Base-by-base conservation (phyloP, 2,888 invertebrate species). In the Eupithecia subumbrata region DNA sequence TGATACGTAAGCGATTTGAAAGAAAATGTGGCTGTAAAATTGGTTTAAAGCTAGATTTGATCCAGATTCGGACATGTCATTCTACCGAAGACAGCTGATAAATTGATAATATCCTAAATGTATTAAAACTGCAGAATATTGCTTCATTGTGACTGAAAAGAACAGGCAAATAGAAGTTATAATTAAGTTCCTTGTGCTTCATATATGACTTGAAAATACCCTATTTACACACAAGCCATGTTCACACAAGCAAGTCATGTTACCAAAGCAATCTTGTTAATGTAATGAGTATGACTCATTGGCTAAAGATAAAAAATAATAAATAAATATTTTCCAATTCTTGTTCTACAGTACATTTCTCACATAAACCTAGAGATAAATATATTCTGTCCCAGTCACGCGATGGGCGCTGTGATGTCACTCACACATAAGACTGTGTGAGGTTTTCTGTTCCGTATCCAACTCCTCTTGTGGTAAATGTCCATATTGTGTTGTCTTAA, bases 401-500 rank as follows among this genome's bases (percentile, higher is more conserved):
- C 52, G 5, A 60, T 25, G 4, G 60, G 5, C 14, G 25, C 25
- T 60, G 14, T 60, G 22, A 34, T 64, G 37, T n/a, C 45, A 73
- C 45, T 66, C 72, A 52, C 63, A 72, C n/a, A 37, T 22, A 16
- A 18, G 56, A 69, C 76, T 4, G 43, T 76, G 70, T 73, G 73
- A 73, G 73, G 45, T 45, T 14, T 60, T 25, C 60, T 25, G 14
- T 25, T 1, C 60, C 11, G 45, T 70, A 66, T 66, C 60, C 12
- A 63, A 43, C 25, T 52, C 68, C 67, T 73, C 37, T 69, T 60
- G 63, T 25, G 66, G 34, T 45, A 64, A 43, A 22, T 40, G 40
- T 73, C 8, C 25, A 14, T 12, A 25, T 66, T 73, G 73, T 76
- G 75, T 43, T 7, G 72, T 76, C 72, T 70, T 73, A 12, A 68